These are phyloP conservation scores for Solenodon paradoxus DNA, from an alignment of 2,113 vertebrate genomes.

Conservation along the genomic window DNA sequence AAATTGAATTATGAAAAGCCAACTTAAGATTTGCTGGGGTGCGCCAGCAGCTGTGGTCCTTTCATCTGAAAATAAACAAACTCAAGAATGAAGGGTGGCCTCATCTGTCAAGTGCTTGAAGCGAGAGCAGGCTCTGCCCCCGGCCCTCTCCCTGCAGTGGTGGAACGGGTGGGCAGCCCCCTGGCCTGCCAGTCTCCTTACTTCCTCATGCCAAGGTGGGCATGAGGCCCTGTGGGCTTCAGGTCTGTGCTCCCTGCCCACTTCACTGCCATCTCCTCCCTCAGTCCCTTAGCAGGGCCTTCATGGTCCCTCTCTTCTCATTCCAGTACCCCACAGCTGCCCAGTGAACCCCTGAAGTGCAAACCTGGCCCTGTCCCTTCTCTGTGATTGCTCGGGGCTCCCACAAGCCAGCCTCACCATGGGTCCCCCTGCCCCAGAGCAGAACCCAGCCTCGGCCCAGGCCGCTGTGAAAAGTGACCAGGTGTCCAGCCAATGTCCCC, in stretches of 20 bases:
- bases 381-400: background rate
- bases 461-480: too few relatives aligned
- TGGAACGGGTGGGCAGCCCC: too few relatives aligned
- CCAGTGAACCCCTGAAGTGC: background rate
- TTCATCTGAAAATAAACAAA: slow-evolving; percentile 74
- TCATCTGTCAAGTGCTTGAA: background rate
- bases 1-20: slow-evolving; percentile 50
- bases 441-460: background rate
- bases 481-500: background rate
- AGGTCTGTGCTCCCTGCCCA: background rate
- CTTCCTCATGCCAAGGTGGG: background rate
- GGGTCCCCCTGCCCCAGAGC: background rate
- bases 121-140: rapidly evolving
- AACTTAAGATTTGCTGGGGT: background rate
- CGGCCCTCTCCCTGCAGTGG: background rate
- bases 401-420: rapidly evolving
- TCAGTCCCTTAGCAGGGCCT: background rate
- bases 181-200: background rate
- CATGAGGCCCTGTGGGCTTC: background rate
- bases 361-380: background rate
- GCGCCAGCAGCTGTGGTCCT: background rate
- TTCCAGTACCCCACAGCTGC: background rate
- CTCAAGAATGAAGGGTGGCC: background rate
- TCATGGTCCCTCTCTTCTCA: background rate
- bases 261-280: rapidly evolving